phyloP scores from a whole-genome alignment of 1,140 invertebrate species.

The Manduca sexta region DNA sequence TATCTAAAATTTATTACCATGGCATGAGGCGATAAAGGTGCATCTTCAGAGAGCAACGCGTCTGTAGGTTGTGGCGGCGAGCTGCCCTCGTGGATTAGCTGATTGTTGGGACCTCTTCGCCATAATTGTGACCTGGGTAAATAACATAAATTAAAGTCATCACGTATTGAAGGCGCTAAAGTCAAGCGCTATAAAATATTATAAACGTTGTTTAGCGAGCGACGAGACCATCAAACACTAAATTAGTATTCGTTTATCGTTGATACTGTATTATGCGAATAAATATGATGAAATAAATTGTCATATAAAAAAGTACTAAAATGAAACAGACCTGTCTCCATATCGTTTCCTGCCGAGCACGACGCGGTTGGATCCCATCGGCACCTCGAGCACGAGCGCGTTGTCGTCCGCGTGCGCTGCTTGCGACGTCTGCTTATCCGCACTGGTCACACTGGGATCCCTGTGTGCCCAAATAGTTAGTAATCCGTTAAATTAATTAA shows the following conservation, averaged over 20 bases:
- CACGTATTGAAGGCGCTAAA: too few relatives aligned
- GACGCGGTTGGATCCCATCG: constrained; percentile 78
- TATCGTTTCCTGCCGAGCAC: constrained; percentile 87
- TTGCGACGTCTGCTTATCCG: constrained; percentile 10
- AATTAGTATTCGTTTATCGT: not conserved
- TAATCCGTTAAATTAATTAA: too few relatives aligned
- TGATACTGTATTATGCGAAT: not conserved
- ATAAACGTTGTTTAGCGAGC: not conserved
- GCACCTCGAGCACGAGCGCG: constrained; percentile 87
- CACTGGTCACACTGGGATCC: constrained; percentile 9
- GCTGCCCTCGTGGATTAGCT: constrained; percentile 95
- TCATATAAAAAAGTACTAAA: not conserved
- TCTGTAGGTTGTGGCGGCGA: constrained; percentile 74
- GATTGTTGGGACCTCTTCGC: constrained; percentile 91
- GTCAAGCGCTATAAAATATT: too few relatives aligned
- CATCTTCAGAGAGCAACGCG: constrained; percentile 62
- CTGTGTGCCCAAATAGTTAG: constrained; percentile 5
- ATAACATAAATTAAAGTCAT: not conserved
- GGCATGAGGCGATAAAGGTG: constrained; percentile 47
- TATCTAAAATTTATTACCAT: too few relatives aligned
- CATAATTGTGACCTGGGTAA: constrained; percentile 88
- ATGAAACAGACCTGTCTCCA: constrained; percentile 75
- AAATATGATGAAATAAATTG: not conserved
- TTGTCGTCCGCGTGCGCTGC: constrained; percentile 21
- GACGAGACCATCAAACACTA: not conserved